A percentile compares a stretch with the other conserved stretches of the same genome.
Evolutionary conservation across 2,113 vertebrate species (phyloP).

Genomic region (Falcunculus frontatus): DNA sequence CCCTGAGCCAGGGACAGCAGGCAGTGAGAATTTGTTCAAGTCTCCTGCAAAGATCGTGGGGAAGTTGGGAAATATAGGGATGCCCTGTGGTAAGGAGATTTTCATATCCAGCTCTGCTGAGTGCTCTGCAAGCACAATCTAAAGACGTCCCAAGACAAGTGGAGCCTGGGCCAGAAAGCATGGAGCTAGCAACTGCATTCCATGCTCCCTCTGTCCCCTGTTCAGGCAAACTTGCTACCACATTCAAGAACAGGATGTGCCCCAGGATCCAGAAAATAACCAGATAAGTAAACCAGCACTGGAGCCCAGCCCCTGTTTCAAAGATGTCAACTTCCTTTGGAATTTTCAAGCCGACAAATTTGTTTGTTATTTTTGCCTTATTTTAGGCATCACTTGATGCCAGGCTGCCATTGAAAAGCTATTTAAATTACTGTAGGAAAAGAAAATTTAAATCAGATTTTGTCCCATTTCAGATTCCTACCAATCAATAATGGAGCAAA

Average conservation of each 20-base stretch:
- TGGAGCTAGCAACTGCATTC: neutral
- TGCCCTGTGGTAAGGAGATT: neutral
- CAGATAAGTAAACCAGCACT: neutral
- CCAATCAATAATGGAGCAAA: neutral
- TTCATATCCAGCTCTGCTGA: neutral
- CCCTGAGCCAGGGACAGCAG: neutral
- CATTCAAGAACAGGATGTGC: neutral
- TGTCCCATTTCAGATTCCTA: neutral
- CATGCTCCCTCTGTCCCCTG: neutral
- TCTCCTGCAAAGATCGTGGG: neutral
- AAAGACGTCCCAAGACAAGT: neutral
- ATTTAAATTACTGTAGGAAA: neutral
- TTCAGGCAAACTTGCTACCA: neutral
- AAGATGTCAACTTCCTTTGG: neutral
- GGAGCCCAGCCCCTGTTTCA: neutral
- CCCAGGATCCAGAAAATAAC: neutral
- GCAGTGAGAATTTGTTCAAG: neutral
- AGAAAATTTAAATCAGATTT: neutral
- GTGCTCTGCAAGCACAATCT: neutral
- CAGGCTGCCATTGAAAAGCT: neutral
- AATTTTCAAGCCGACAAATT: neutral
- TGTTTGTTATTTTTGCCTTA: neutral
- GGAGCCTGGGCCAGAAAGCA: neutral
- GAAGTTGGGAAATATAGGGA: neutral
- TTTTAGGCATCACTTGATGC: neutral